Conservation (phyloP, 2,888 invertebrate genomes). For the Halocaridina rubra region DNA sequence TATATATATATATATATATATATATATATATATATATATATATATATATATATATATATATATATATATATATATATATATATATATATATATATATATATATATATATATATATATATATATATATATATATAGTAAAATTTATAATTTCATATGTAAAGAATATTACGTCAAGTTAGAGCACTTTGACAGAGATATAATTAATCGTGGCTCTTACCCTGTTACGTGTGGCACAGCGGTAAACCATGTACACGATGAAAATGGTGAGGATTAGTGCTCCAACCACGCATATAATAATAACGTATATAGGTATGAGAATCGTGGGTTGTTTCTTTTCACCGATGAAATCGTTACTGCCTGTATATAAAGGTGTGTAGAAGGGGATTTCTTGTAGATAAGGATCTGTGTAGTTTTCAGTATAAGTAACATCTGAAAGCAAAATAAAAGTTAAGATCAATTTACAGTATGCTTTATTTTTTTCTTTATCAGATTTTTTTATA, state of each 20-base stretch:
- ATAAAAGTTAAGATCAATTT: no score
- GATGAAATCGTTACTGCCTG: no score
- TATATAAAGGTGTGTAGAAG: no score
- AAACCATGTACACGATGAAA: not conserved
- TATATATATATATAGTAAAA: not conserved
- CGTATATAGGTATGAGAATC: no score
- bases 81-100: not conserved
- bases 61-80: not conserved
- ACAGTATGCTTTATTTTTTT: no score
- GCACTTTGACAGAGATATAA: no score
- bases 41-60: not conserved
- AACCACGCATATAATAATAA: not conserved
- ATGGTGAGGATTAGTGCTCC: not conserved
- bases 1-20: conserved; percentile 29
- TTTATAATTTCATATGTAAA: not conserved
- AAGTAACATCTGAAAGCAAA: no score
- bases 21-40: not conserved
- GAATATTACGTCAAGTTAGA: no score
- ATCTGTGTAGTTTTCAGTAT: no score
- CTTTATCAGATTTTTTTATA: no score
- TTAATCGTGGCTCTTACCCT: not conserved
- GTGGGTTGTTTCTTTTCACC: no score
- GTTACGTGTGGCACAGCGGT: not conserved
- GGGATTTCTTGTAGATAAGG: no score
- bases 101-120: not conserved